phyloP scores from a whole-genome alignment of 35 echinoderm and acorn worm species.

The Hemicentrotus pulcherrimus region DNA sequence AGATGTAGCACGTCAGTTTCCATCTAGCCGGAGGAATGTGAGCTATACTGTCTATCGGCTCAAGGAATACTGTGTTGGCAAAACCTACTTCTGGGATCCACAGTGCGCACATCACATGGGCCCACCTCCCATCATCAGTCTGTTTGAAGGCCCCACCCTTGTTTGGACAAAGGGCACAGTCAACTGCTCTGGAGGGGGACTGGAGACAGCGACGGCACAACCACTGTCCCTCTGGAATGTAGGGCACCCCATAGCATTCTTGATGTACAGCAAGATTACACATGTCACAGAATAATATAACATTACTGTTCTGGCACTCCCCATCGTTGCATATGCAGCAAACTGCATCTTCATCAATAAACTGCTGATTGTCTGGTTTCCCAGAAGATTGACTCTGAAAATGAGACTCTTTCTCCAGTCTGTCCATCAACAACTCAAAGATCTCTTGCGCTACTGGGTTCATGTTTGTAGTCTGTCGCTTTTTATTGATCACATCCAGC shows the following conservation, averaged over 20 bases:
- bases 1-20: slow-evolving; percentile 99
- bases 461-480: slow-evolving; percentile 64
- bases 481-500: slow-evolving; percentile 94
- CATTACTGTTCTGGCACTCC: slow-evolving; percentile 99
- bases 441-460: slow-evolving; percentile 82
- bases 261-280: slow-evolving; percentile 99
- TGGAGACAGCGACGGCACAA: slow-evolving; percentile 94
- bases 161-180: slow-evolving; percentile 98
- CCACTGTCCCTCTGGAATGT: slow-evolving; percentile 99
- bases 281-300: slow-evolving; percentile 99
- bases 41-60: slow-evolving; percentile 95
- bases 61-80: slow-evolving; percentile 99
- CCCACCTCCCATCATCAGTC: slow-evolving; percentile 96
- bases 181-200: slow-evolving; percentile 95
- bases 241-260: slow-evolving; percentile 99
- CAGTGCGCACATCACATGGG: slow-evolving; percentile 95
- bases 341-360: slow-evolving; percentile 99
- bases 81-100: slow-evolving; percentile 99
- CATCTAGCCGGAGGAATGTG: slow-evolving; percentile 96
- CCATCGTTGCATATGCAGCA: slow-evolving; percentile 98
- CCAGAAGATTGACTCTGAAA: slow-evolving; percentile 97
- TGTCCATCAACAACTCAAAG: slow-evolving; percentile 97
- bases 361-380: slow-evolving; percentile 78
- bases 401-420: slow-evolving; percentile 96
- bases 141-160: slow-evolving; percentile 99